Base-by-base conservation (phyloP, 2,888 invertebrate species). In the Antitype chi region DNA sequence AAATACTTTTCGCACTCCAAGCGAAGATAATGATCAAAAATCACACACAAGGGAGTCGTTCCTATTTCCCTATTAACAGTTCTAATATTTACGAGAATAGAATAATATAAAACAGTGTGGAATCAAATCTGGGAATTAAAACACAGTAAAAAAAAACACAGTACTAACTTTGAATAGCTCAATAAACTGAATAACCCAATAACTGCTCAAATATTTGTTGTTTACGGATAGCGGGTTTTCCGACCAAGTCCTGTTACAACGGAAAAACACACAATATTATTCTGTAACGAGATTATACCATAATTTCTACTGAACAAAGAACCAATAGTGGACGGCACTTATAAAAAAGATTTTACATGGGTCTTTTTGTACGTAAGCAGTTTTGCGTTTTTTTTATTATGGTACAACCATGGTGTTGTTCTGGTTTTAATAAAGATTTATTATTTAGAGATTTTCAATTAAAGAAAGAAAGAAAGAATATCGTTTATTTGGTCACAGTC, bases 1-100 rank as follows among this genome's bases (percentile, higher is more conserved):
- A 85, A 81, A 85, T 84, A 86, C 74, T 84, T 85, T 84, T 81
- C 82, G 57, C 74, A 84, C 74, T 78, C 63, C 68, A 38, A 70
- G 71, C 66, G 74, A 77, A 81, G 78, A 82, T 87, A 88, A 87
- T 87, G 81, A 82, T 81, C 78, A 62, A 76, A 87, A 79, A 81
- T 84, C 74, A 70, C 84, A 86, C 87, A 78, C 88, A 13, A 15
- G 86, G 84, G 88, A 84, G 69, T 81, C 80, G 67, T 82, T 69
- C 69, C 77, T 80, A 86, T 78, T 74, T 84, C 59, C 78, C 63
- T 80, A 80, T 77, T 85, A 85, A 57, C 72, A 70, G 75, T 77
- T 70, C 60, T 74, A 72, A 78, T 83, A 77, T 78, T 66, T 74
- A 74, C 55, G 32, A n/a, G 23, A 57, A 52, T 38, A 55, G 13